phyloP scores from a whole-genome alignment of 2,113 vertebrate genomes.

The Hypomesus transpacificus region DNA sequence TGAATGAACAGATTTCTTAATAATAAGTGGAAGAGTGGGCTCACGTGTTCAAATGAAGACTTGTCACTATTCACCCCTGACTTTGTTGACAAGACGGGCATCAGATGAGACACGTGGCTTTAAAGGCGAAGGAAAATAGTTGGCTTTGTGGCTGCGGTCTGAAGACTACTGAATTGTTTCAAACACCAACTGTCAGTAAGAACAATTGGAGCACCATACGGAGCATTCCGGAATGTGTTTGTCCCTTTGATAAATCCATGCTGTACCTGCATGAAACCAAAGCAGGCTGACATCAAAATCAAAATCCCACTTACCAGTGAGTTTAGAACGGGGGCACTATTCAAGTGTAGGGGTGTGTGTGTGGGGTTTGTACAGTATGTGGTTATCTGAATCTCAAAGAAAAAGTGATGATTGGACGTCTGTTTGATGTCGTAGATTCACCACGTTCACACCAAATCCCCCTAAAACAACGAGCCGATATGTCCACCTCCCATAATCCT shows the following conservation, averaged over 20 bases:
- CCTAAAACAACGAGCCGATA: neutral
- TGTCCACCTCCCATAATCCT: neutral
- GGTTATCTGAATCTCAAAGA: too few species aligned
- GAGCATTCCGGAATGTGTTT: too few species aligned
- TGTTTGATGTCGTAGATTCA: too few species aligned
- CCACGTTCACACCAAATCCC: too few species aligned
- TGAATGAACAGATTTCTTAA: conserved; percentile 35
- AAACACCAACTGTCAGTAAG: conserved; percentile 16
- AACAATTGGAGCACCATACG: conserved; percentile 25
- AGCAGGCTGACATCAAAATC: too few species aligned
- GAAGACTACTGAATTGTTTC: conserved; percentile 12
- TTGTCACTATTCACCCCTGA: conserved; percentile 32
- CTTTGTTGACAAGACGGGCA: conserved; percentile 34
- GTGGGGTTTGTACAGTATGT: too few species aligned
- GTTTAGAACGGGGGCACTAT: too few species aligned
- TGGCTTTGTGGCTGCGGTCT: conserved; percentile 27
- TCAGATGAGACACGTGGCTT: conserved; percentile 48
- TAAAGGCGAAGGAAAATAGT: conserved; percentile 13
- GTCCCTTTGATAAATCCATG: too few species aligned
- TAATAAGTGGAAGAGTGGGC: conserved; percentile 54
- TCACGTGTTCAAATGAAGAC: conserved; percentile 31
- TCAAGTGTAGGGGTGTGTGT: too few species aligned
- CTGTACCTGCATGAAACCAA: too few species aligned
- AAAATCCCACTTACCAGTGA: too few species aligned
- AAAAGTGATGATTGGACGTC: too few species aligned